Evolutionary conservation across 2,797 vertebrate genomes (phyloP).

Genomic region (Paratrypauchen microcephalus): DNA sequence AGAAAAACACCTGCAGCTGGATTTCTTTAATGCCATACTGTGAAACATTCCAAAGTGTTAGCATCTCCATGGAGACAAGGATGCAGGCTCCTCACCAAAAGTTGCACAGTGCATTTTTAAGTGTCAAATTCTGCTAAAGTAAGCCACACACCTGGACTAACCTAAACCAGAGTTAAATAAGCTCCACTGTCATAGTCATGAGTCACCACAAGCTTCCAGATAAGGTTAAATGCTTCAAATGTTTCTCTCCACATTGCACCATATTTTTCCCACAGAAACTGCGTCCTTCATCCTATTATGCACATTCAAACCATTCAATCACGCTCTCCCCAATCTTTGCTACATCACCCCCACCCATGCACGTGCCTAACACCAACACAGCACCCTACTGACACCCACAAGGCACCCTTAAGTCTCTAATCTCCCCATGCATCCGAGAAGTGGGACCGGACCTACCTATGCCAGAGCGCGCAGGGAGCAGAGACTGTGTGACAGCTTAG

Average conservation of each 20-base stretch:
- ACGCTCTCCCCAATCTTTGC: background rate
- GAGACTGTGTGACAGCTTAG: conserved; percentile 54
- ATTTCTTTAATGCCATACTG: too few species aligned
- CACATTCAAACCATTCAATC: too few species aligned
- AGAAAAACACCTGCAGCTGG: too few species aligned
- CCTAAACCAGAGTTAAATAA: background rate
- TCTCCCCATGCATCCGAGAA: background rate
- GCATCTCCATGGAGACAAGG: too few species aligned
- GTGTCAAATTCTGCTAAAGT: too few species aligned
- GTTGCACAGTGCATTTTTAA: too few species aligned
- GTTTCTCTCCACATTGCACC: background rate
- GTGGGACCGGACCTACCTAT: conserved; percentile 57
- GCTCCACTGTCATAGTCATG: background rate
- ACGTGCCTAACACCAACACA: background rate
- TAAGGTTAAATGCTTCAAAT: background rate
- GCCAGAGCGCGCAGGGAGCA: conserved; percentile 30
- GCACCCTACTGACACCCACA: background rate
- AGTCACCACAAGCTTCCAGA: background rate
- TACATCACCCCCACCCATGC: too few species aligned
- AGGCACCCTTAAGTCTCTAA: background rate
- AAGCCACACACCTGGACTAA: background rate
- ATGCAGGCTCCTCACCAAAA: too few species aligned
- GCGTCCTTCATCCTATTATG: background rate
- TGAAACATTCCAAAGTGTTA: too few species aligned
- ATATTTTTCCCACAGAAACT: background rate